A percentile compares a stretch with the other conserved stretches of the same genome.
phyloP scores from a whole-genome alignment of 2,113 vertebrate species.

The Lathamus discolor region DNA sequence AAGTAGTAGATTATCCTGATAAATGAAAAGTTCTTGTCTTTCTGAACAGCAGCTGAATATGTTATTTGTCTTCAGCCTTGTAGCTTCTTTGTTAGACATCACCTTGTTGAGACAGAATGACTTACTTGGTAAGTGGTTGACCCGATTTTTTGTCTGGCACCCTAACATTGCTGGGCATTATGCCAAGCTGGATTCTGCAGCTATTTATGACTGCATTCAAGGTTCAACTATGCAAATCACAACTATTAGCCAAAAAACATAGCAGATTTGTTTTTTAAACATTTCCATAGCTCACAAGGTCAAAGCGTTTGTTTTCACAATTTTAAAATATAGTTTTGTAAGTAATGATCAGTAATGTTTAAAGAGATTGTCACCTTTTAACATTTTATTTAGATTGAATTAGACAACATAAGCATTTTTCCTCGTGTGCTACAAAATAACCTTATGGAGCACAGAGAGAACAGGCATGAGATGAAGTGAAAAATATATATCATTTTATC shows the following conservation, averaged over 20 bases:
- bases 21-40: conserved; percentile 78
- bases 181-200: conserved; percentile 56
- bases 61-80: conserved; percentile 53
- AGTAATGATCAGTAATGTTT: conserved; percentile 40
- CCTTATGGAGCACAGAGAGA: not conserved
- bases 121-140: conserved; percentile 48
- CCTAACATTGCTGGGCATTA: conserved; percentile 58
- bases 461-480: not conserved
- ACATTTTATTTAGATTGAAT: conserved; percentile 46
- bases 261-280: conserved; percentile 54
- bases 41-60: conserved; percentile 68
- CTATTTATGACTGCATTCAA: conserved; percentile 65
- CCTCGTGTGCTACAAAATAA: conserved; percentile 10
- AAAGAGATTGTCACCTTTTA: conserved; percentile 47
- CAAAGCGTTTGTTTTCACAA: conserved; percentile 61
- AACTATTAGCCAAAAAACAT: conserved; percentile 61
- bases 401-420: conserved; percentile 39
- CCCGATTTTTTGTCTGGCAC: conserved; percentile 64
- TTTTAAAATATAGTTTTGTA: conserved; percentile 43
- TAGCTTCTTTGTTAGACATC: conserved; percentile 62
- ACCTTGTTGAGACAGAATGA: conserved; percentile 62
- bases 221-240: conserved; percentile 67
- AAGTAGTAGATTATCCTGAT: conserved; percentile 76
- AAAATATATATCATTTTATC: not conserved
- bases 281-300: conserved; percentile 52